Evolutionary conservation across 2,888 invertebrate species (phyloP), one percentile per base, ranked within the genome.

Genomic region (Brachynemurus nebulosus): DNA sequence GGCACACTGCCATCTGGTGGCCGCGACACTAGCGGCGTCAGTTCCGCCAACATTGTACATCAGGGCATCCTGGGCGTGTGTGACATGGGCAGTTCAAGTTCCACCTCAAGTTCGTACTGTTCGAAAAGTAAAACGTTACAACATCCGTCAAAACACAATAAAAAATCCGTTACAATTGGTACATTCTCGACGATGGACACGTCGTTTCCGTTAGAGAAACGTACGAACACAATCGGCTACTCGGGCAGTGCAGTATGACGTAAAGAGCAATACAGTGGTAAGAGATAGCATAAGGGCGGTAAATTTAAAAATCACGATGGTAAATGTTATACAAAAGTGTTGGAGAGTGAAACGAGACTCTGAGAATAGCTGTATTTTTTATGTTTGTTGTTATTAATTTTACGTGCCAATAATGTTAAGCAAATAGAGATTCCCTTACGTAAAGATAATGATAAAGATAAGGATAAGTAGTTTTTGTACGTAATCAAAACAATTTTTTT

Each of bases 161-260:
- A 63, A 54, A 65, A 65, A 52, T 60, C 61, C 44, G 61, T 63
- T 8, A 63, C 62, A 48, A 62, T 65, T 36, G 65, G 65, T 47
- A 64, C 63, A 20, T 66, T 66, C 50, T 61, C 63, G 47, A 60
- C 61, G 18, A 62, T 63, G 38, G 56, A 56, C 40, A 54, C 59
- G 11, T 58, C 56, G 40, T 58, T 59, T 46, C 54, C 60, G 41
- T 61, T 58, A 47, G 55, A 55, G 40, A 58, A 60, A 48, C 53
- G 59, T 51, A 54, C 59, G 48, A 60, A 55, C 46, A 58, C 59
- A 23, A 52, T 63, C 42, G 56, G 56, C 40, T 62, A 60, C 46
- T 60, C 61, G 33, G 63, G 62, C 33, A 63, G 62, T 56, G 63
- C 63, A 47, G 63, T 64, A 58, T 63, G 62, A 63, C 57, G 49